phyloP scores from a whole-genome alignment of 2,113 vertebrate genomes.

The Struthidea cinerea region DNA sequence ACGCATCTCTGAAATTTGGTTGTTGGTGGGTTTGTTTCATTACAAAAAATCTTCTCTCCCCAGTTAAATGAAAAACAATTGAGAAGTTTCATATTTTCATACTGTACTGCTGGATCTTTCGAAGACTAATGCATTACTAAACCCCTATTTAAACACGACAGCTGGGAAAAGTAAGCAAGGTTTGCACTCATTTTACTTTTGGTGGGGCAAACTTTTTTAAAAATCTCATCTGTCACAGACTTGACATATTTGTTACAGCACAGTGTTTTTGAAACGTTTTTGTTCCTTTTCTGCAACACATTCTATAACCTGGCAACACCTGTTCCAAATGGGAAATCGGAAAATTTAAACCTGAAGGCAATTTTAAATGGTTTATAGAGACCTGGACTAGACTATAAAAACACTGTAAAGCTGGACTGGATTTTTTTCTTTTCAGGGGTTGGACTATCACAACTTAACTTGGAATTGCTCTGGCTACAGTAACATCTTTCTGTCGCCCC shows the following conservation, averaged over 20 bases:
- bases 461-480: background rate
- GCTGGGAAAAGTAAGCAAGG: slow-evolving; percentile 7
- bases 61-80: background rate
- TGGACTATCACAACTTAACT: background rate
- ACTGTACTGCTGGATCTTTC: background rate
- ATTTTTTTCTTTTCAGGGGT: background rate
- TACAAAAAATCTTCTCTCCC: background rate
- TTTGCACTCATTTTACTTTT: background rate
- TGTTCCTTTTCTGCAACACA: slow-evolving; percentile 6
- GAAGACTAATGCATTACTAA: background rate
- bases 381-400: slow-evolving; percentile 53
- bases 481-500: background rate
- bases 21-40: background rate
- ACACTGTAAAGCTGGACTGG: background rate
- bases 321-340: slow-evolving; percentile 33
- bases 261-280: background rate
- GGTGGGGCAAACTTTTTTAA: background rate
- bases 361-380: slow-evolving; percentile 52
- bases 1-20: background rate
- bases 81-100: background rate
- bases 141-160: slow-evolving; percentile 19
- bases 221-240: background rate
- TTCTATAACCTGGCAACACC: slow-evolving; percentile 45
- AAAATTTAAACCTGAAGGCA: slow-evolving; percentile 35
- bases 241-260: background rate